These are phyloP conservation scores for Lophochroa leadbeateri DNA, from an alignment of 2,113 vertebrate species.

Conservation along the genomic window DNA sequence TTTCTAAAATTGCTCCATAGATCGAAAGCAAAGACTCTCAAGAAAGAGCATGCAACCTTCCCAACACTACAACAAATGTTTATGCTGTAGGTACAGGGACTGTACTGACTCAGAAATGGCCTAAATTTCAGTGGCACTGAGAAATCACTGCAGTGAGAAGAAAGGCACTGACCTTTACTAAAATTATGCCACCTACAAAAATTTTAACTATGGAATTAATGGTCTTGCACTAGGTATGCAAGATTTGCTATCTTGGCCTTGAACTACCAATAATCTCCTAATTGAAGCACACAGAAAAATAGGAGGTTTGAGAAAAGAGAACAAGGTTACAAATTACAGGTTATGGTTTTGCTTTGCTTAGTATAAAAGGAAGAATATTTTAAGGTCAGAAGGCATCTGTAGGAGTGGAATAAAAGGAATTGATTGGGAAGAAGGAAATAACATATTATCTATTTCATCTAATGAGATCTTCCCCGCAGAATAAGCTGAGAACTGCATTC, in stretches of 20 bases:
- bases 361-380: background rate
- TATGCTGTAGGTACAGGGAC: background rate
- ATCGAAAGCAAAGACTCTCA: background rate
- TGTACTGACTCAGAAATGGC: background rate
- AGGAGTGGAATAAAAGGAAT: conserved; percentile 47
- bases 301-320: background rate
- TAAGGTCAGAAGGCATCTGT: conserved; percentile 46
- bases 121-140: background rate
- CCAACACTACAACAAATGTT: background rate
- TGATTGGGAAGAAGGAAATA: conserved; percentile 50
- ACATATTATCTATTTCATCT: conserved; percentile 14
- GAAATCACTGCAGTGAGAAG: background rate
- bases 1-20: background rate
- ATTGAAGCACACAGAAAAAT: background rate
- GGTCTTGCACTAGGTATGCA: background rate
- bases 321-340: conserved; percentile 35
- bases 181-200: conserved; percentile 32
- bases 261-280: conserved; percentile 30
- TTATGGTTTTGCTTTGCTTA: conserved; percentile 41
- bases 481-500: conserved; percentile 23
- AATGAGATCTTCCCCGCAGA: background rate
- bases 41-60: background rate
- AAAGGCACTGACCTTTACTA: conserved; percentile 25
- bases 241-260: background rate
- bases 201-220: conserved; percentile 18